phyloP scores from a whole-genome alignment of 2,888 invertebrate genomes.

The Drosophila atroscutellata region DNA sequence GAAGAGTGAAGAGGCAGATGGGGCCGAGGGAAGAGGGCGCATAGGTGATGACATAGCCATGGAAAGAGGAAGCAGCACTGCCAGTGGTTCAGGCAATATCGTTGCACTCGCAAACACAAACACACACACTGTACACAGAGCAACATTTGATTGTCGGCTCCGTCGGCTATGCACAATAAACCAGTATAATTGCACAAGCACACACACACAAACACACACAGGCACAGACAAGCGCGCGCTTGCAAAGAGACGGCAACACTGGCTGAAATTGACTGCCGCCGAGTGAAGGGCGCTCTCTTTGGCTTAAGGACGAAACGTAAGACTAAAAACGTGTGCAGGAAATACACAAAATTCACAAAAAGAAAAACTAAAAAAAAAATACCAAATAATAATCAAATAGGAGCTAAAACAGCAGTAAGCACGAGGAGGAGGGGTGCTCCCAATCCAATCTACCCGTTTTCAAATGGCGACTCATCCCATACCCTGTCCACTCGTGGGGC shows the following conservation, averaged over 20 bases:
- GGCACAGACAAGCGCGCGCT: constrained; percentile 14
- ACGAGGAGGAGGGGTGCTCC: constrained; percentile 1
- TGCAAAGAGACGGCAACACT: constrained; percentile 38
- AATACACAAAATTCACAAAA: constrained; percentile 24
- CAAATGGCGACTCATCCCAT: constrained; percentile 26
- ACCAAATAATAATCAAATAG: constrained; percentile 57
- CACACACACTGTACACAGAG: constrained; percentile 44
- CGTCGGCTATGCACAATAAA: constrained; percentile 69
- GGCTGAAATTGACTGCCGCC: constrained; percentile 35
- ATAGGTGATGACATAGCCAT: constrained; percentile 56
- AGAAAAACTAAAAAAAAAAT: constrained; percentile 10
- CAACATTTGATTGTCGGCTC: constrained; percentile 73
- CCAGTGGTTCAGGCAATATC: constrained; percentile 36
- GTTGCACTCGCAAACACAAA: constrained; percentile 50
- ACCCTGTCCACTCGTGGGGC: constrained; percentile 16
- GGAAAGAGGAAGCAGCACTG: constrained; percentile 48
- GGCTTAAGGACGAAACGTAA: constrained; percentile 47
- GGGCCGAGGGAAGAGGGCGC: constrained; percentile 22
- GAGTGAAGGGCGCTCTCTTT: constrained; percentile 71
- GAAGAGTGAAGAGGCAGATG: neutral
- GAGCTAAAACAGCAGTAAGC: constrained; percentile 46
- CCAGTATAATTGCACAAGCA: constrained; percentile 74
- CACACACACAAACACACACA: constrained; percentile 45
- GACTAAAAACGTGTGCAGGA: constrained; percentile 43
- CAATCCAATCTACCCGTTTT: constrained; percentile 40